A percentile compares a stretch with the other conserved stretches of the same genome.
Conservation (phyloP, 2,888 invertebrate genomes). For the Molanna angustata region DNA sequence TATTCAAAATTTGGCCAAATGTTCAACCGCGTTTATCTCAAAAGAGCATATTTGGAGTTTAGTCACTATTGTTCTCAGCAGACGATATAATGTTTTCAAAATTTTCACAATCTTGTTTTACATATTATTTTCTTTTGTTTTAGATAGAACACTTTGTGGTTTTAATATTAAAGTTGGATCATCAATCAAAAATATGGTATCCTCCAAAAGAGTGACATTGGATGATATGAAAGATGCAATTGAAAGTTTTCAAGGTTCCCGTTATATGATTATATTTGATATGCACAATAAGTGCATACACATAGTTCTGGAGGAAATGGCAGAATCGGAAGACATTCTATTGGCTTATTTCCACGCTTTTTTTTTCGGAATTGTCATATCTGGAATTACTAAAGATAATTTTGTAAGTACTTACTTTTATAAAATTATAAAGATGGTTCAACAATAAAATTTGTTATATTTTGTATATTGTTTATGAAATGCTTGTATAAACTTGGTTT, state of each 20-base stretch:
- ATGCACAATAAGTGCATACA: conserved; percentile 49
- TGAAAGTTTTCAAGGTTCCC: conserved; percentile 47
- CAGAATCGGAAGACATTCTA: conserved; percentile 55
- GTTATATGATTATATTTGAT: conserved; percentile 57
- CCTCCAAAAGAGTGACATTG: conserved; percentile 33
- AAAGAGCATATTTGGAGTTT: no score
- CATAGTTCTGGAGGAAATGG: conserved; percentile 55
- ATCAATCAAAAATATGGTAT: conserved; percentile 48
- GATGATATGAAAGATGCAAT: conserved; percentile 44
- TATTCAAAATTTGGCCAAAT: no score
- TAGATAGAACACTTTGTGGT: conserved; percentile 60
- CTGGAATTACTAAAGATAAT: conserved; percentile 19
- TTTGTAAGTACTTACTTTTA: no score
- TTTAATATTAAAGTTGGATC: conserved; percentile 60
- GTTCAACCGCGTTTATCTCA: no score
- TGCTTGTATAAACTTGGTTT: no score
- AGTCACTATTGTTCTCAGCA: no score
- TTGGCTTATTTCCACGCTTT: conserved; percentile 69
- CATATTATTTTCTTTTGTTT: conserved; percentile 36
- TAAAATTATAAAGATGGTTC: no score
- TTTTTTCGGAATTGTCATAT: conserved; percentile 49
- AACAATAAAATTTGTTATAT: no score
- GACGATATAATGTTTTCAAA: no score
- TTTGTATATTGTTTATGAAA: no score
- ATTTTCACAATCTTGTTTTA: neutral